Conservation (phyloP, 2,797 vertebrate genomes). For the Tenualosa thibaudeaui region DNA sequence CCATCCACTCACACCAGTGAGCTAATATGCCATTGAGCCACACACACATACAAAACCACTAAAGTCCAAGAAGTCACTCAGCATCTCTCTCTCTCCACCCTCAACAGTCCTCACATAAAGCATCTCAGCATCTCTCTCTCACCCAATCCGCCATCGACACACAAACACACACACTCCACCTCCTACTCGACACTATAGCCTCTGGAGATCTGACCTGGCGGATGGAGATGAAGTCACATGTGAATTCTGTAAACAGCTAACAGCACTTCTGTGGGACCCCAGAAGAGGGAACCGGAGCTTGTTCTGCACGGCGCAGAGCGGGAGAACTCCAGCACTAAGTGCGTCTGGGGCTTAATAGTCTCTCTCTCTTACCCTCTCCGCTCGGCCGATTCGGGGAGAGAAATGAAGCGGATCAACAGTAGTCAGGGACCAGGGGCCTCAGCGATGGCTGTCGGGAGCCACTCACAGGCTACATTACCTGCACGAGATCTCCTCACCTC, state of each 20-base stretch:
- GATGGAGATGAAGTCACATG: background rate
- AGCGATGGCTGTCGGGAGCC: background rate
- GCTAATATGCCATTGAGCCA: background rate
- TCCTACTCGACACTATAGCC: background rate
- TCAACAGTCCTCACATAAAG: background rate
- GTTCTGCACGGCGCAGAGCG: background rate
- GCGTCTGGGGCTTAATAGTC: background rate
- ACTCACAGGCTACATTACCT: background rate
- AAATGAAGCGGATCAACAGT: background rate
- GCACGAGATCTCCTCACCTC: background rate
- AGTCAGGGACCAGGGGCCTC: background rate
- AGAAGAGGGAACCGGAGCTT: background rate
- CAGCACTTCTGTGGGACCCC: constrained; percentile 4
- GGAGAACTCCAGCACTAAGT: background rate
- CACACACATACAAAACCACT: background rate
- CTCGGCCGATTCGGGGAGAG: background rate
- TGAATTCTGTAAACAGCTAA: constrained; percentile 5
- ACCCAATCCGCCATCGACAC: background rate
- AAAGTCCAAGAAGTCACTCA: background rate
- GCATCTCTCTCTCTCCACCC: background rate
- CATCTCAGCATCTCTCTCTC: background rate
- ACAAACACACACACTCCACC: background rate
- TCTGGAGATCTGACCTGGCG: background rate
- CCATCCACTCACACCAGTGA: constrained; percentile 12
- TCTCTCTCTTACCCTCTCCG: background rate